Evolutionary conservation across 2,797 vertebrate species (phyloP).

Genomic region (Ctenosaura bakeri): DNA sequence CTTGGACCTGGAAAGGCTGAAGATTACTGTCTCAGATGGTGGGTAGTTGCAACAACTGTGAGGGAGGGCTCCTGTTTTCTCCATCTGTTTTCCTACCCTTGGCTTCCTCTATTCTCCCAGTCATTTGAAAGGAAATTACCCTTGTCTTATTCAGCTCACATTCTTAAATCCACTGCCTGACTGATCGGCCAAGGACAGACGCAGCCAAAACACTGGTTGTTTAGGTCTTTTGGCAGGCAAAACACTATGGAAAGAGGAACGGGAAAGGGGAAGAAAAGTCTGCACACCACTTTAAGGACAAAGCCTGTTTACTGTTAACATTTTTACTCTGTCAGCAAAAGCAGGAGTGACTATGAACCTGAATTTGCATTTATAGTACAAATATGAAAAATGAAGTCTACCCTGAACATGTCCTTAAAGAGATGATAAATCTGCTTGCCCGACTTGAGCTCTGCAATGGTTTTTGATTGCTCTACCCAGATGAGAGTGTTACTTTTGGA

Average conservation of each 20-base stretch:
- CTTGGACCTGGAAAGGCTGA: background rate
- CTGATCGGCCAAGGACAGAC: constrained; percentile 56
- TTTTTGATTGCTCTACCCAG: constrained; percentile 70
- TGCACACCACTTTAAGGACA: constrained; percentile 74
- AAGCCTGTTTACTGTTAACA: constrained; percentile 78
- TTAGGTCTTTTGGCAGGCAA: constrained; percentile 51
- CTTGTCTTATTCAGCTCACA: constrained; percentile 48
- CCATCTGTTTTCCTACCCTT: constrained; percentile 28
- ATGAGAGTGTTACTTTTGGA: constrained; percentile 58
- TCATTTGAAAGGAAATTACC: constrained; percentile 58
- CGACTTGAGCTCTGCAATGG: constrained; percentile 63
- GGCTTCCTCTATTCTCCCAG: constrained; percentile 27
- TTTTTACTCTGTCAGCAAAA: constrained; percentile 78
- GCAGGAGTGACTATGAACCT: constrained; percentile 67
- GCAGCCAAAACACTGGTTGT: constrained; percentile 43
- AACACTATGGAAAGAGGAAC: constrained; percentile 56
- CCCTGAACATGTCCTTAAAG: constrained; percentile 73
- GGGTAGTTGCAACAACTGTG: background rate
- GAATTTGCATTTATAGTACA: constrained; percentile 84
- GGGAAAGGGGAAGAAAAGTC: constrained; percentile 48
- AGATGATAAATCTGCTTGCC: constrained; percentile 78
- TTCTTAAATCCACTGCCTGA: constrained; percentile 64
- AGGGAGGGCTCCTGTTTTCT: constrained; percentile 4
- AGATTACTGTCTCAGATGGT: background rate
- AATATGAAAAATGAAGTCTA: constrained; percentile 81